phyloP scores from a whole-genome alignment of 92 coral and sea anemone species.

The Palythoa caribaeorum region DNA sequence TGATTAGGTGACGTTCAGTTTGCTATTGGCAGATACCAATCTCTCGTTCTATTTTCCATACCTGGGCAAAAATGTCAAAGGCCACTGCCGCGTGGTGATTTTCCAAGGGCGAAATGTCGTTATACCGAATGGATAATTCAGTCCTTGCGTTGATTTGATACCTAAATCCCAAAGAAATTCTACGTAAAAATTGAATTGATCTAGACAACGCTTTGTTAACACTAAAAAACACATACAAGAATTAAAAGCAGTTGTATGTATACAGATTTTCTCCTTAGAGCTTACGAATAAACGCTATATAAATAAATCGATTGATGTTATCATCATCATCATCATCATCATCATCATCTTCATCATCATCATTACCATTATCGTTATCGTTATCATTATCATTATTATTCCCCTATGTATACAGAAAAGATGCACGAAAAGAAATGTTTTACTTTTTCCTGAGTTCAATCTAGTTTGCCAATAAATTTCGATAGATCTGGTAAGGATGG shows the following conservation, averaged over 20 bases:
- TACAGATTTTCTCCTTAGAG: too few species aligned
- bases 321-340: neutral
- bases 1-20: neutral
- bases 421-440: too few species aligned
- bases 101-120: conserved; percentile 71
- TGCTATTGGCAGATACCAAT: too few species aligned
- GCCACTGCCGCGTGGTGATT: conserved; percentile 73
- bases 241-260: too few species aligned
- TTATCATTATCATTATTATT: neutral
- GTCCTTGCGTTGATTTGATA: conserved; percentile 73
- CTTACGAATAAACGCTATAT: too few species aligned
- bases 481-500: too few species aligned
- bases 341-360: neutral
- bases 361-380: neutral
- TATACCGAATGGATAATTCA: conserved; percentile 66
- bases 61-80: conserved; percentile 72
- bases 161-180: conserved; percentile 32
- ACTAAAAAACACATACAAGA: too few species aligned
- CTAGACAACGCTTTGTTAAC: too few species aligned
- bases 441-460: too few species aligned
- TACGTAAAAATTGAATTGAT: too few species aligned
- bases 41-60: conserved; percentile 7
- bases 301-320: neutral
- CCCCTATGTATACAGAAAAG: neutral
- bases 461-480: too few species aligned